Evolutionary conservation across 2,888 invertebrate genomes (phyloP), one percentile per base, ranked within the genome.

Genomic region (Caenorhabditis sp.): DNA sequence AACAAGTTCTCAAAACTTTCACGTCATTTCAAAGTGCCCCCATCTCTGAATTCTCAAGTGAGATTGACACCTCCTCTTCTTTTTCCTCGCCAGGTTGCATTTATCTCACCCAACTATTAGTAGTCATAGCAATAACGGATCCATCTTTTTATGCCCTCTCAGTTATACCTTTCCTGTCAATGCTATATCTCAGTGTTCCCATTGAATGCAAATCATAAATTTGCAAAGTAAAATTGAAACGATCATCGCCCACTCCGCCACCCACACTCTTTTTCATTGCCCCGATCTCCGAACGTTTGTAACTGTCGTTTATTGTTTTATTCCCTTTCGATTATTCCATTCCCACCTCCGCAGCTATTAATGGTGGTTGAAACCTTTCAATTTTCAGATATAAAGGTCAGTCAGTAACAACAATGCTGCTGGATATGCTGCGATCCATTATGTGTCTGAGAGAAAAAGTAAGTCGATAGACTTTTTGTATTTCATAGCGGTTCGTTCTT

Each of bases 271-370:
- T 37, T 61, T 61, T 24, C n/a, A n/a, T n/a, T 13, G 37, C 26
- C 32, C 9, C 9, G 5, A 32, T 9, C 15, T 28, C 37, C 56
- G 55, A 22, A 68, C 28, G 28, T 44, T 37, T 18, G 37, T 15
- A 32, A 69, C 35, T 70, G 60, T 70, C 58, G 32, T 56, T 60
- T 60, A 35, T 70, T 26, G 60, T 60, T 70, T 60, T 26, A 50
- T 56, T 28, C 20, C n/a, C 32, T 35, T 18, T 8, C 44, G 4
- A 6, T 32, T 9, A 32, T 9, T 50, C 24, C 32, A 18, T 47
- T n/a, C 18, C 56, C 18, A 2, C 69, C 50, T 61, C 40, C 53
- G 61, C 70, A 56, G n/a, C 50, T 60, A 60, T 22, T 51, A 5
- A 28, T 56, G 56, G 32, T 20, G 6, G 26, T 28, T 40, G 44